Conservation (phyloP, 1,140 invertebrate genomes). For the Neoseiulus cucumeris region DNA sequence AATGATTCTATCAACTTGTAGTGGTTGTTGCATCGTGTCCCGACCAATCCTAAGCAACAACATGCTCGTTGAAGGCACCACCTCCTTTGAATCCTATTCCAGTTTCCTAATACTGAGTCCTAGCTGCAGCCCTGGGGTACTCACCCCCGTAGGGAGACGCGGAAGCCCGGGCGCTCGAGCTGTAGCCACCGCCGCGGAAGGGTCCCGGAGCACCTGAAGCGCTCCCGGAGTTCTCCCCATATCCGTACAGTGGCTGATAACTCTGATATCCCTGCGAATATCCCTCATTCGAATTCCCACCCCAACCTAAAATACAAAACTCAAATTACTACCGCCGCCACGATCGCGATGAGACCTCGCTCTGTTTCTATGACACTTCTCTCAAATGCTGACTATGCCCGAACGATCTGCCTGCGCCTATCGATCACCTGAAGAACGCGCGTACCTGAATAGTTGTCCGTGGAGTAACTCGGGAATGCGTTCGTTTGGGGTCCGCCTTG, state of each 20-base stretch:
- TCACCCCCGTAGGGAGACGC: slow-evolving; percentile 4
- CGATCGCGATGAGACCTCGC: background rate
- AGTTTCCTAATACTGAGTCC: background rate
- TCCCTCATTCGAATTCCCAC: background rate
- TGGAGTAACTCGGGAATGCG: background rate
- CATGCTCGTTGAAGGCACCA: background rate
- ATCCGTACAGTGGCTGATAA: background rate
- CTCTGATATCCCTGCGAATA: background rate
- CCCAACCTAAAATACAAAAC: slow-evolving; percentile 1
- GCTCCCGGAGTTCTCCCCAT: background rate
- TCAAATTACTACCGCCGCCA: background rate
- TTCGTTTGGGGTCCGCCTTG: background rate
- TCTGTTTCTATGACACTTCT: background rate
- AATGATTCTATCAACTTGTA: background rate
- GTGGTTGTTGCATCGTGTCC: background rate
- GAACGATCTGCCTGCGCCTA: background rate
- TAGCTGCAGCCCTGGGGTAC: background rate
- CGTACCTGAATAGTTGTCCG: background rate
- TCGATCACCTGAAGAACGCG: background rate
- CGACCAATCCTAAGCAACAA: too few species aligned
- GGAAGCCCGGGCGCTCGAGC: background rate
- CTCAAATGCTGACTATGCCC: background rate
- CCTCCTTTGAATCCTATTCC: background rate
- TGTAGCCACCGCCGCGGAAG: background rate
- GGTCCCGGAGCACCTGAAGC: background rate